Conservation (phyloP, 2,888 invertebrate genomes). For the Elegia similella region DNA sequence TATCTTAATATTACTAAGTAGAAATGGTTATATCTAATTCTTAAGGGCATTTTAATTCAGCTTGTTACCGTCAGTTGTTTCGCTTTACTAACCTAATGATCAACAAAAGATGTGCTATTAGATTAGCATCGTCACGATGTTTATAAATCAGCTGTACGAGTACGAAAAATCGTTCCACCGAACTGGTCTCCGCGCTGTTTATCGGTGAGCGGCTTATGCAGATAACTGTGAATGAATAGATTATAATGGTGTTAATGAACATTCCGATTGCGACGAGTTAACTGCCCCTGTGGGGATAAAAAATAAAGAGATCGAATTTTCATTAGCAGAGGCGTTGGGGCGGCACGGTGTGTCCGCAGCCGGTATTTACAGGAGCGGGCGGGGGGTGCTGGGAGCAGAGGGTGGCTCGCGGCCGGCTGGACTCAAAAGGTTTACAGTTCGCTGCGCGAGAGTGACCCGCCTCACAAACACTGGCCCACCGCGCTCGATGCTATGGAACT, state of each 20-base stretch:
- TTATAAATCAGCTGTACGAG: neutral
- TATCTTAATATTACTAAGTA: too few relatives aligned
- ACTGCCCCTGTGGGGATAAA: conserved; percentile 49
- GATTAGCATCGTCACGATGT: neutral
- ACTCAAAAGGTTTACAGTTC: conserved; percentile 79
- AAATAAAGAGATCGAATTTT: conserved; percentile 74
- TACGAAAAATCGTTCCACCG: conserved; percentile 1
- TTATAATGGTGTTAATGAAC: conserved; percentile 34
- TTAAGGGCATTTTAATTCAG: too few relatives aligned
- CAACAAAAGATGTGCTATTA: neutral
- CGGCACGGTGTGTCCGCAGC: conserved; percentile 69
- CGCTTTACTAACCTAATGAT: neutral
- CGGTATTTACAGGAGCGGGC: conserved; percentile 54
- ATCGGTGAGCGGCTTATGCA: conserved; percentile 4
- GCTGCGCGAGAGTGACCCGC: conserved; percentile 80
- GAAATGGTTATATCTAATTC: too few relatives aligned
- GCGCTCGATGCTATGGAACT: conserved; percentile 62
- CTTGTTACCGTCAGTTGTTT: too few relatives aligned
- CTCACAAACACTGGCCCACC: conserved; percentile 70
- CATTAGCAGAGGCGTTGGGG: conserved; percentile 78
- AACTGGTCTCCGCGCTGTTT: conserved; percentile 9
- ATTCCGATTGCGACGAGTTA: conserved; percentile 52
- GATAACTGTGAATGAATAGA: conserved; percentile 21
- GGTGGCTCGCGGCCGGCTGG: conserved; percentile 64
- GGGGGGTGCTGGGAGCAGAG: conserved; percentile 28